These are phyloP conservation scores for Penelope pileata DNA, from an alignment of 2,113 vertebrate genomes.

Conservation along the genomic window DNA sequence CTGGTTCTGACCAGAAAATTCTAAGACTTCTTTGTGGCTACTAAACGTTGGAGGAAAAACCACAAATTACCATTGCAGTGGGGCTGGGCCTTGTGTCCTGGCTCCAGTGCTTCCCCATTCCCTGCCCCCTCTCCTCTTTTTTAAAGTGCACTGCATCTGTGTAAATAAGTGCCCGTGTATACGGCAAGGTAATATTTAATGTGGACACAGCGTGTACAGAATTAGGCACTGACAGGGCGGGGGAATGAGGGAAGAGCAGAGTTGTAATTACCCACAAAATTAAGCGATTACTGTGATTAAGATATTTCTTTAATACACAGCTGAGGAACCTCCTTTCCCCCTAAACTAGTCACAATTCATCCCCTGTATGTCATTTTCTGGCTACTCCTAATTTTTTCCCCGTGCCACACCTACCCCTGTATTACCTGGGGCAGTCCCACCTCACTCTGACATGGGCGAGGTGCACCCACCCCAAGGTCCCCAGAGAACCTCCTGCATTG, in stretches of 20 bases:
- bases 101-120: constrained; percentile 64
- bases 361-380: constrained; percentile 11
- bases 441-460: neutral
- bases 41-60: constrained; percentile 86
- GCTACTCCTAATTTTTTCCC: neutral
- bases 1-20: constrained; percentile 79
- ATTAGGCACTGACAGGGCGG: constrained; percentile 56
- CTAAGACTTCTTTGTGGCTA: constrained; percentile 90
- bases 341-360: neutral
- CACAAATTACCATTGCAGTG: constrained; percentile 92
- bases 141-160: constrained; percentile 84
- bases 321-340: neutral
- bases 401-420: neutral
- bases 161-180: constrained; percentile 84
- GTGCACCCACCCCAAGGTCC: neutral
- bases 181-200: constrained; percentile 67
- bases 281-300: constrained; percentile 56
- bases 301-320: constrained; percentile 28
- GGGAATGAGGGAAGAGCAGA: constrained; percentile 40
- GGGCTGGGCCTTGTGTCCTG: constrained; percentile 78
- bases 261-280: constrained; percentile 66
- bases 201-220: constrained; percentile 58
- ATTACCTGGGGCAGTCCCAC: neutral
- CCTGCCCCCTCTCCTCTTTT: constrained; percentile 44
- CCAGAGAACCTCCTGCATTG: neutral